Evolutionary conservation across 2,888 invertebrate genomes (phyloP).

Genomic region (Melinaea marsaeus): DNA sequence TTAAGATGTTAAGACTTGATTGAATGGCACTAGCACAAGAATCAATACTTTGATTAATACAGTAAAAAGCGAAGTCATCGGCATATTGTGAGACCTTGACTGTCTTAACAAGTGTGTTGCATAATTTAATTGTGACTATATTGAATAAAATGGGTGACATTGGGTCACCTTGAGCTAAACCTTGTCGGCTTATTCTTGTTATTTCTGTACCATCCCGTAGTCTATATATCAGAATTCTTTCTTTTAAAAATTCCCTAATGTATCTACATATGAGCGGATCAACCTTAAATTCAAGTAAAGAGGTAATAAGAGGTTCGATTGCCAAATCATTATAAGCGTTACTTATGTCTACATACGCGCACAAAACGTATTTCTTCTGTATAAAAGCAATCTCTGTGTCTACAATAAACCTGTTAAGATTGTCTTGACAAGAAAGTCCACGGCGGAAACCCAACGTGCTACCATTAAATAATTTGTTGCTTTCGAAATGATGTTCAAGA

Average conservation of each 20-base stretch:
- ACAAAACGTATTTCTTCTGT: neutral
- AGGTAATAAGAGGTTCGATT: constrained; percentile 5
- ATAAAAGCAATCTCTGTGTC: too few relatives aligned
- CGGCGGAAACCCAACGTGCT: constrained; percentile 11
- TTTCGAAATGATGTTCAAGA: too few relatives aligned
- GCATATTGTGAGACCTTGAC: too few relatives aligned
- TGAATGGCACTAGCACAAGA: neutral
- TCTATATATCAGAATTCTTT: too few relatives aligned
- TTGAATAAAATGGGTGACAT: constrained; percentile 1
- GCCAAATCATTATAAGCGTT: constrained; percentile 2
- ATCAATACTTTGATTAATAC: neutral
- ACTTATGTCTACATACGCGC: neutral
- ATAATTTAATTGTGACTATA: neutral
- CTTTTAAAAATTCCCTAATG: too few relatives aligned
- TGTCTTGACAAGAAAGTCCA: constrained; percentile 7
- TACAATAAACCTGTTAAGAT: neutral
- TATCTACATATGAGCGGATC: too few relatives aligned
- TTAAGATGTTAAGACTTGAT: neutral
- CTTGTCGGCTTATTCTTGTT: neutral
- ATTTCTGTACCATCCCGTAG: neutral
- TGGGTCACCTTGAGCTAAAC: constrained; percentile 1
- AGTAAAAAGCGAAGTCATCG: neutral
- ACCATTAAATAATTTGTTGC: constrained; percentile 1
- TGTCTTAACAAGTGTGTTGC: too few relatives aligned
- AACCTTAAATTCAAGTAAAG: neutral